Base-by-base conservation (phyloP, 2,797 vertebrate genomes). In the Danio albolineatus region DNA sequence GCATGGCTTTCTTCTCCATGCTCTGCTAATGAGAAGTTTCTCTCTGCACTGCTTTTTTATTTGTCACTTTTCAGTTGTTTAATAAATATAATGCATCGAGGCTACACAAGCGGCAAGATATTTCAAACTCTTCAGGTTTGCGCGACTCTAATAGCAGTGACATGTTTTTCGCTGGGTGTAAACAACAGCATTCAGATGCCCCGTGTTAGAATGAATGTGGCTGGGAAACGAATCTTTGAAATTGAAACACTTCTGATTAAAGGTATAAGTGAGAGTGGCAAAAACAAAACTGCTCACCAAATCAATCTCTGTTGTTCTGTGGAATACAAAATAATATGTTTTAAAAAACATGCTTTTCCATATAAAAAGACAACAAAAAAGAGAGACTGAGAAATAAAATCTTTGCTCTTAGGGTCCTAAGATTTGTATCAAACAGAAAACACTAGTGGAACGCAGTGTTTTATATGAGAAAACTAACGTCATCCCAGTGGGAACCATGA, bases 21-120 rank as follows among this genome's bases (percentile, higher is more conserved):
- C 56, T 41, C 53, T 65, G 53, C 43, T 81, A 85, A 85, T 83
- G 71, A 79, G 75, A 51, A 60, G 43, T 59, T 75, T 61, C 19
- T 67, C 56, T 38, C 44, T 28, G 28, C 73, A 12, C 41, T n/a
- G 46, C 28, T 10, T 49, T 73, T 43, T 39, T 28, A 8, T 70
- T 49, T n/a, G 59, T 41, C 48, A 49, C 62, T 70, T 70, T 70
- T 62, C 44, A 64, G 14, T 13, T 10, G 7, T 81, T 83, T 82
- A 73, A 81, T 71, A 76, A 69, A 41, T 73, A 76, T 64, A 73
- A 79, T 66, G 56, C 57, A 69, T 39, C 10, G 48, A 21, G 64
- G 4, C 13, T 19, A 38, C 43, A 49, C 19, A 38, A 64, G 12
- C 44, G 38, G 5, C 7, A 10, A 71, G 49, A 65, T 69, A 59